A percentile compares a stretch with the other conserved stretches of the same genome.
These are phyloP conservation scores for Augochlora pura DNA, from an alignment of 1,140 invertebrate genomes.

Conservation along the genomic window DNA sequence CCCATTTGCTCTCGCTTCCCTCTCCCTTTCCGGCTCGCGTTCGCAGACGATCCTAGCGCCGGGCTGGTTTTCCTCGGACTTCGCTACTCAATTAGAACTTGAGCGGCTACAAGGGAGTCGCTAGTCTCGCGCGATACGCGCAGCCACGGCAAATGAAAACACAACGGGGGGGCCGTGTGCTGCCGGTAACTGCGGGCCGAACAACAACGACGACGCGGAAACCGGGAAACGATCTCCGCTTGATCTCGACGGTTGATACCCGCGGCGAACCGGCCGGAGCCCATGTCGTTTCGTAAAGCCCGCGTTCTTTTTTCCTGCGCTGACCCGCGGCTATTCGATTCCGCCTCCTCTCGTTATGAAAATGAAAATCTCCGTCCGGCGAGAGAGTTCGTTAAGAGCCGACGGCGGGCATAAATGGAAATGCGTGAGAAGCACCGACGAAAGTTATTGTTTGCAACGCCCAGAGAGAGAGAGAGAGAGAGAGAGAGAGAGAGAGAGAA, in stretches of 20 bases:
- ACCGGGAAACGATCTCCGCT: background rate
- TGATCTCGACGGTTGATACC: background rate
- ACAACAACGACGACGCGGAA: too few species aligned
- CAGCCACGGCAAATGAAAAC: conserved; percentile 28
- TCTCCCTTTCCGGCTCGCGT: background rate
- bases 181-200: too few species aligned
- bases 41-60: conserved; percentile 20
- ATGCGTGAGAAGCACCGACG: background rate
- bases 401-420: background rate
- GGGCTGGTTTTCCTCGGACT: background rate
- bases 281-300: too few species aligned
- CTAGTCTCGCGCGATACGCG: background rate
- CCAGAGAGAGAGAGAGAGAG: too few species aligned
- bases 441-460: background rate
- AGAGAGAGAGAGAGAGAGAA: too few species aligned
- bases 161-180: background rate
- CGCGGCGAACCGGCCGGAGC: background rate
- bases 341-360: background rate
- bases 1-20: conserved; percentile 15
- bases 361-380: conserved; percentile 3
- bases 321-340: conserved; percentile 5
- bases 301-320: too few species aligned
- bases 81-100: conserved; percentile 38
- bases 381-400: conserved; percentile 5
- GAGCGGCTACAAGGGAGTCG: conserved; percentile 13